Evolutionary conservation across 2,113 vertebrate species (phyloP), one percentile per base, ranked within the genome.

Genomic region (Thalassoma bifasciatum): DNA sequence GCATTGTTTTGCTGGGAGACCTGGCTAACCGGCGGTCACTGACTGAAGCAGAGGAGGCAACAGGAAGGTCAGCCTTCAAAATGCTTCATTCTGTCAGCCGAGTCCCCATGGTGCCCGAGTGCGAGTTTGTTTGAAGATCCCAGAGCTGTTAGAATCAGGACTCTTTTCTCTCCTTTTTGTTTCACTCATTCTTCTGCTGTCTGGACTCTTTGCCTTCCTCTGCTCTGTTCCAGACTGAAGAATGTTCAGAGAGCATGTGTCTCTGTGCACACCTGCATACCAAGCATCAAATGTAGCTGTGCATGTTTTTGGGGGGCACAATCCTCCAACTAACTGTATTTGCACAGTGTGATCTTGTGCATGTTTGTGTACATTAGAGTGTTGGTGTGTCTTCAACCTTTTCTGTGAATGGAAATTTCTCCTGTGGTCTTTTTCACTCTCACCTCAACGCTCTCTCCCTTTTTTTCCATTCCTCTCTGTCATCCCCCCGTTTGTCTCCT

Each of bases 71-170:
- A 81, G 67, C 63, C 92, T 87, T 58, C 90, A 51, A 92, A 93
- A 89, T 90, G 63, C 83, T 75, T 96, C 91, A 82, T 93, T 95
- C 93, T 92, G 93, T 94, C 91, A 71, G 54, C 90, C 86, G 62
- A 92, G 94, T 98, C 94, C 95, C 95, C 95, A 95, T 96, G 97
- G 96, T 92, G 94, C 95, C 95, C 34, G 86, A 66, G 91, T 77
- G 75, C 12, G 80, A 89, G 94, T 96, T 96, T 98, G 93, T 98
- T 98, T 99, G 96, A 95, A 92, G 95, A 98, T 98, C 97, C 96
- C 97, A 99, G 97, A 96, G 83, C 93, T 84, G 62, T 76, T 92
- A 72, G 81, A 91, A 73, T 85, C 93, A 88, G 0, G 81, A 93
- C 63, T 63, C 52, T 67, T 62, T 46, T 46, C 44, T 46, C 14